These are phyloP conservation scores for Elephantulus edwardii DNA, from an alignment of 2,113 vertebrate genomes.

Conservation along the genomic window DNA sequence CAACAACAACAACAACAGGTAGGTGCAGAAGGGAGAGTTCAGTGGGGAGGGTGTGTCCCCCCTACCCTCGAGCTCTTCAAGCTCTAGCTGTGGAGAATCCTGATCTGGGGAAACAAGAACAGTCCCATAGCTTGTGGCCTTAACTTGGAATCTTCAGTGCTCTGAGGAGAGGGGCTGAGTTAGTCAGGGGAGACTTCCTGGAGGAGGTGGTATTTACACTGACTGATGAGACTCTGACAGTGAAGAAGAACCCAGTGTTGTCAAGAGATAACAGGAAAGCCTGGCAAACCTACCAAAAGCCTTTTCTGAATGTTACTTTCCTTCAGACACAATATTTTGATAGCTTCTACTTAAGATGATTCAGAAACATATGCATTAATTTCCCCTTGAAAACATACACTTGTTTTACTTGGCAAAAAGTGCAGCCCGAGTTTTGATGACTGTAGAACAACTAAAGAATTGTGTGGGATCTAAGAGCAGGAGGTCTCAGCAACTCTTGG, in stretches of 20 bases:
- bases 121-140: neutral
- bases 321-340: slow-evolving; percentile 67
- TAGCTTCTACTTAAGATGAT: slow-evolving; percentile 59
- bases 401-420: slow-evolving; percentile 64
- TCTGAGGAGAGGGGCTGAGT: neutral
- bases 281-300: slow-evolving; percentile 53
- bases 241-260: neutral
- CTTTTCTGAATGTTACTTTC: slow-evolving; percentile 59
- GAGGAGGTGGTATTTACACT: neutral
- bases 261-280: slow-evolving; percentile 28
- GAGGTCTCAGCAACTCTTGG: neutral
- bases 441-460: neutral
- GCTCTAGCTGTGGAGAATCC: neutral
- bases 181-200: neutral
- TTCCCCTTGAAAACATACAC: slow-evolving; percentile 57
- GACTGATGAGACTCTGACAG: neutral
- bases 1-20: too few species aligned
- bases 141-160: neutral
- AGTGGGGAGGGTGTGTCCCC: neutral
- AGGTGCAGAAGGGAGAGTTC: too few species aligned
- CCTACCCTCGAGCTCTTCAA: neutral
- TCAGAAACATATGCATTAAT: slow-evolving; percentile 73
- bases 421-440: slow-evolving; percentile 16
- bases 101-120: neutral
- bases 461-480: slow-evolving; percentile 39